A percentile compares a stretch with the other conserved stretches of the same genome.
Conservation (phyloP, 1,140 invertebrate species). For the Pseudomyrmex concolor region DNA sequence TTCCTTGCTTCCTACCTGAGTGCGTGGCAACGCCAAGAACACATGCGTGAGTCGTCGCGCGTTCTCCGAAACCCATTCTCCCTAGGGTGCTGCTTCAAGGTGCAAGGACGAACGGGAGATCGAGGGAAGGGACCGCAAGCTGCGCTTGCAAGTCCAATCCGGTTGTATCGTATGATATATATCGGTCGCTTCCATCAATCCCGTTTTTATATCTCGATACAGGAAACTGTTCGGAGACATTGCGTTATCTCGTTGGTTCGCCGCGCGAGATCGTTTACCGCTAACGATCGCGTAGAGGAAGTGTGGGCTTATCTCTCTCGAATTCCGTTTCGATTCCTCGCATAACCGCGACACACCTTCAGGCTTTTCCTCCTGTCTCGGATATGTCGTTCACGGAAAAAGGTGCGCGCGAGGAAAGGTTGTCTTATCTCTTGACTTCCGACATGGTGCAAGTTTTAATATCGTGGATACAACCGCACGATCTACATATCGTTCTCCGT, state of each 20-base stretch:
- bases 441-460: constrained; percentile 21
- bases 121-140: constrained; percentile 45
- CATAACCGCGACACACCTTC: constrained; percentile 23
- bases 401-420: neutral
- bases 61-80: too few relatives aligned
- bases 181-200: neutral
- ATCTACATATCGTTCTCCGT: neutral
- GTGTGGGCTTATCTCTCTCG: constrained; percentile 7
- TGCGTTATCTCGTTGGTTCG: constrained; percentile 11
- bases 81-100: constrained; percentile 56
- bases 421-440: constrained; percentile 33
- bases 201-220: constrained; percentile 15
- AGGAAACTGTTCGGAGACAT: constrained; percentile 9
- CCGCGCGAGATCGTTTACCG: neutral
- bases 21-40: constrained; percentile 33
- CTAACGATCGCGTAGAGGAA: constrained; percentile 7
- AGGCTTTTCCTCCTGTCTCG: neutral
- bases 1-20: constrained; percentile 72
- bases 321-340: neutral
- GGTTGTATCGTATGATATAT: neutral
- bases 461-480: neutral
- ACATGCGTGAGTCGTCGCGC: neutral
- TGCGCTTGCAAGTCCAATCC: constrained; percentile 16
- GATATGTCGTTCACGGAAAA: neutral
- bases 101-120: constrained; percentile 72